These are phyloP conservation scores for Hoplias malabaricus DNA, from an alignment of 2,113 vertebrate genomes.

Conservation along the genomic window DNA sequence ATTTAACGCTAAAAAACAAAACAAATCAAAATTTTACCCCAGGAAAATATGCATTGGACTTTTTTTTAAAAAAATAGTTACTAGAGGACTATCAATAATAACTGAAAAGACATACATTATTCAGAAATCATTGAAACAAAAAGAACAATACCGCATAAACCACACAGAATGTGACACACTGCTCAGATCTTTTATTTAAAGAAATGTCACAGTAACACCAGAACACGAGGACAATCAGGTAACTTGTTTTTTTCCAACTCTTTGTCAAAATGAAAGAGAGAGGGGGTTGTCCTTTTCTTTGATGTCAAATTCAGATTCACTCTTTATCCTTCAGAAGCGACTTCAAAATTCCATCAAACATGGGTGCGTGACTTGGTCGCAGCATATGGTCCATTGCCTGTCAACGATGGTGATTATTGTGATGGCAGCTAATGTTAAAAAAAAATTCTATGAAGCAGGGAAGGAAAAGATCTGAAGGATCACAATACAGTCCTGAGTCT, in stretches of 20 bases:
- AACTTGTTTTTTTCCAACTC: constrained; percentile 23
- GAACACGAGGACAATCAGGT: constrained; percentile 53
- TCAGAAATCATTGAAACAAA: no score
- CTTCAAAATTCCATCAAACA: constrained; percentile 16
- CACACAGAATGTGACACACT: constrained; percentile 40
- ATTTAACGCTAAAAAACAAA: no score
- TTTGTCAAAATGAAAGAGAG: constrained; percentile 43
- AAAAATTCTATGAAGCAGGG: constrained; percentile 2
- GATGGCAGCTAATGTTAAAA: constrained; percentile 3
- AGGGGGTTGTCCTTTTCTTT: constrained; percentile 22
- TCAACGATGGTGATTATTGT: background rate
- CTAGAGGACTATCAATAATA: no score
- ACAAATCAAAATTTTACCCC: no score
- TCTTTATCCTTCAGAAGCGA: background rate
- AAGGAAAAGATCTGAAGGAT: constrained; percentile 16
- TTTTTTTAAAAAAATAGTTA: no score
- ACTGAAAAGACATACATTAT: no score
- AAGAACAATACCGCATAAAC: no score
- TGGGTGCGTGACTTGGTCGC: constrained; percentile 13
- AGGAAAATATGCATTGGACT: no score
- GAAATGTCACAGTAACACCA: constrained; percentile 54
- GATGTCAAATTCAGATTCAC: constrained; percentile 22
- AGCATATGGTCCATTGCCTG: constrained; percentile 1
- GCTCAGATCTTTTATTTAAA: constrained; percentile 52
- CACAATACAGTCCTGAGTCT: constrained; percentile 44